Percentiles rank a stretch among this genome's conserved stretches.
Conservation (phyloP, 2,797 vertebrate species). For the Sparus aurata region DNA sequence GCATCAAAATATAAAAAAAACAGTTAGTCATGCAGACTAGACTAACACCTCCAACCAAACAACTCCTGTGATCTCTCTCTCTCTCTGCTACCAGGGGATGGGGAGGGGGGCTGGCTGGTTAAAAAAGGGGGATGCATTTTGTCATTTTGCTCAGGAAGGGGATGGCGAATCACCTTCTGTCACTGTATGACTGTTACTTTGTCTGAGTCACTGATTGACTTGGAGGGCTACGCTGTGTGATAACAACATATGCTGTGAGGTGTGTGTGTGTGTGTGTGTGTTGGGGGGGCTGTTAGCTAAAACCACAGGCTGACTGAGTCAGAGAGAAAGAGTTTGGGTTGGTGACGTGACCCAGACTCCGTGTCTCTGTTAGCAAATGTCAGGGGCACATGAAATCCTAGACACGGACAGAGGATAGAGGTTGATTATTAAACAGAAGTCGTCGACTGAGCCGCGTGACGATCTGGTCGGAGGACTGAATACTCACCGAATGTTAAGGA, state of each 20-base stretch:
- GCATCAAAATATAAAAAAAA: too few relatives aligned
- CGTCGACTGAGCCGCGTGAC: too few relatives aligned
- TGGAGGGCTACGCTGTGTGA: constrained; percentile 26
- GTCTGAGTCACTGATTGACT: constrained; percentile 29
- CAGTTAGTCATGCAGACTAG: too few relatives aligned
- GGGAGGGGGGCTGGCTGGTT: too few relatives aligned
- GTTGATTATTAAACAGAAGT: constrained; percentile 10
- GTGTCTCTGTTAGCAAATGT: constrained; percentile 53
- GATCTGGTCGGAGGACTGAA: not conserved
- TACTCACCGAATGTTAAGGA: not conserved
- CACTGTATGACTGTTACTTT: not conserved
- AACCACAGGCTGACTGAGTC: constrained; percentile 50
- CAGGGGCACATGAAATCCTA: constrained; percentile 34
- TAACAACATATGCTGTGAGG: constrained; percentile 20
- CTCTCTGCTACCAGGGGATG: too few relatives aligned
- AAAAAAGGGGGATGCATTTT: too few relatives aligned
- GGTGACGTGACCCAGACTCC: constrained; percentile 40
- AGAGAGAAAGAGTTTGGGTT: constrained; percentile 23
- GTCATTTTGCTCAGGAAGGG: too few relatives aligned
- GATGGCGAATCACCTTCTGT: too few relatives aligned
- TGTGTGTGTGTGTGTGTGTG: too few relatives aligned
- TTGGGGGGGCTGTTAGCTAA: constrained; percentile 19
- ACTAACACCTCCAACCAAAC: too few relatives aligned
- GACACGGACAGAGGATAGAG: not conserved
- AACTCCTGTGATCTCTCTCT: too few relatives aligned